Evolutionary conservation across 2,888 invertebrate species (phyloP).

Genomic region (Hypomecis atomaria): DNA sequence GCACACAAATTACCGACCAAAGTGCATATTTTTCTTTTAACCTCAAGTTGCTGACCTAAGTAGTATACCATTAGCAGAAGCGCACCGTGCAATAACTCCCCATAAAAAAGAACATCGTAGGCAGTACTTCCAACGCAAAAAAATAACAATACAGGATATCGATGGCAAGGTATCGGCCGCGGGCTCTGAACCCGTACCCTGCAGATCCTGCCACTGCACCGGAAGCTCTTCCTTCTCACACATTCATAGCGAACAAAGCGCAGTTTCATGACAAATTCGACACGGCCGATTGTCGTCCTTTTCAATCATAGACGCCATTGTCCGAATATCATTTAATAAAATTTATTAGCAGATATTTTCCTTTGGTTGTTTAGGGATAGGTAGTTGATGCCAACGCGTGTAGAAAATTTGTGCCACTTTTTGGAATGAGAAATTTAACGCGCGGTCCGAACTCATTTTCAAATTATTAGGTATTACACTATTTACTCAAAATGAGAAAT

Average conservation of each 20-base stretch:
- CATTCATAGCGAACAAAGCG: slow-evolving; percentile 72
- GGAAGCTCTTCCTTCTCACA: slow-evolving; percentile 82
- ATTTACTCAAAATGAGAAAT: too few relatives aligned
- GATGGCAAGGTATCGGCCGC: slow-evolving; percentile 76
- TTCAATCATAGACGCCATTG: slow-evolving; percentile 65
- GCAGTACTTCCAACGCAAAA: slow-evolving; percentile 56
- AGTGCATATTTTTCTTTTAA: too few relatives aligned
- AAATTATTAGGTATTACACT: too few relatives aligned
- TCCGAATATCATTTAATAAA: slow-evolving; percentile 72
- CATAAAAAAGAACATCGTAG: slow-evolving; percentile 48
- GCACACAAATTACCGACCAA: too few relatives aligned
- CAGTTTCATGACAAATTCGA: slow-evolving; percentile 82
- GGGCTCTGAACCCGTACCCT: slow-evolving; percentile 64
- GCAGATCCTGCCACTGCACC: slow-evolving; percentile 54
- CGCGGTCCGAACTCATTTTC: too few relatives aligned
- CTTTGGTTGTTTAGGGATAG: too few relatives aligned
- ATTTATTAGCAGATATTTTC: slow-evolving; percentile 68
- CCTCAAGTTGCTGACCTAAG: too few relatives aligned
- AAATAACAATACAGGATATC: slow-evolving; percentile 70
- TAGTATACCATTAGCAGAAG: too few relatives aligned
- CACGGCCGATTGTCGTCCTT: slow-evolving; percentile 71
- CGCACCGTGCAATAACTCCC: too few relatives aligned
- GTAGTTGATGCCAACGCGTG: too few relatives aligned
- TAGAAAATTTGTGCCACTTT: too few relatives aligned
- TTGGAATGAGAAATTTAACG: too few relatives aligned